Conservation (phyloP, 2,797 vertebrate genomes). For the Glossophaga mutica region DNA sequence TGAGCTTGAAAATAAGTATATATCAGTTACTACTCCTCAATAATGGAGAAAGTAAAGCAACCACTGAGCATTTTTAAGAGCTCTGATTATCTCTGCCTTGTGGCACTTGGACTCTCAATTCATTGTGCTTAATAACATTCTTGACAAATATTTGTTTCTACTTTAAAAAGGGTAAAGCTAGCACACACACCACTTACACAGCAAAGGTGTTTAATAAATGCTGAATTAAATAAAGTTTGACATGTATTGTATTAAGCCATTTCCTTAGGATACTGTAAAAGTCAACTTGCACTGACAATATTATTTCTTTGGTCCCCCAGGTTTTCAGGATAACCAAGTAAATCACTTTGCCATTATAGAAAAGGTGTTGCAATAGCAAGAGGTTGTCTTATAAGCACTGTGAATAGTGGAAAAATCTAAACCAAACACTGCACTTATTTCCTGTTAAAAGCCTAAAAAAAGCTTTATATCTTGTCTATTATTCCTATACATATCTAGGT, state of each 20-base stretch:
- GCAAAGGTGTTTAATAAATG: constrained; percentile 25
- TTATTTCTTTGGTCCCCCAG: not conserved
- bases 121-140: constrained; percentile 5
- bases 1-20: constrained; percentile 52
- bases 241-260: not conserved
- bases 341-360: not conserved
- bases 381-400: not conserved
- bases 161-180: constrained; percentile 9
- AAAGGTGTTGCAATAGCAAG: not conserved
- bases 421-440: not conserved
- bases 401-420: not conserved
- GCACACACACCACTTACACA: not conserved
- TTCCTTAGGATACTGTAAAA: constrained; percentile 18
- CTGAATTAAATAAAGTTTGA: constrained; percentile 25
- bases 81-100: constrained; percentile 1
- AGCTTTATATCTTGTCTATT: not conserved
- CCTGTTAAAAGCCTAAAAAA: not conserved
- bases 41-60: constrained; percentile 45
- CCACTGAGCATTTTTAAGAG: constrained; percentile 25
- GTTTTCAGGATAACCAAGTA: constrained; percentile 31
- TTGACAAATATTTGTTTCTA: not conserved
- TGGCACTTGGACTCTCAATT: constrained; percentile 11
- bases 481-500: not conserved
- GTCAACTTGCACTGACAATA: not conserved
- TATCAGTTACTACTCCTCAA: constrained; percentile 8